Percentiles rank a stretch among this genome's conserved stretches.
Conservation (phyloP, 1,140 invertebrate species). For the Ylistrum balloti region DNA sequence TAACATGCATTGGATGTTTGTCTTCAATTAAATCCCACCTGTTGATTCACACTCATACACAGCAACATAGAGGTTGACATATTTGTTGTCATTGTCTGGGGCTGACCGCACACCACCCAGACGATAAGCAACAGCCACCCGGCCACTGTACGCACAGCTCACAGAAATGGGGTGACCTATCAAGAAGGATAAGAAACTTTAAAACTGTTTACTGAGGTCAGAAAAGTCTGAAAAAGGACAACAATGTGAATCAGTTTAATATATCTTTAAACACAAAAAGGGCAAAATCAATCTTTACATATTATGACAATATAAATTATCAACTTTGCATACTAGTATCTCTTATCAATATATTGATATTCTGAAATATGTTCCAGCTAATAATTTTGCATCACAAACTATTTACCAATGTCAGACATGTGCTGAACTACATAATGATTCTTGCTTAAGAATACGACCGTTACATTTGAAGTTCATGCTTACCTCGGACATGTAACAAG, state of each 20-base stretch:
- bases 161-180: slow-evolving; percentile 90
- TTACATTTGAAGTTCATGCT: background rate
- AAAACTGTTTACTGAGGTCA: background rate
- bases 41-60: slow-evolving; percentile 99
- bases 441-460: too few species aligned
- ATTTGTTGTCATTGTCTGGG: slow-evolving; percentile 88
- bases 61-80: slow-evolving; percentile 96
- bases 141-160: slow-evolving; percentile 97
- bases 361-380: too few species aligned
- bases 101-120: slow-evolving; percentile 68
- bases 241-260: too few species aligned
- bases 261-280: too few species aligned
- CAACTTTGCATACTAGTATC: too few species aligned
- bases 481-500: slow-evolving; percentile 92
- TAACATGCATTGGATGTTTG: too few species aligned
- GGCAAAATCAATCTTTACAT: too few species aligned
- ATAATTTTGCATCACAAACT: too few species aligned
- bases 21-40: slow-evolving; percentile 82
- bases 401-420: too few species aligned
- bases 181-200: slow-evolving; percentile 45
- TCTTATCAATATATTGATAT: too few species aligned
- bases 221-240: background rate
- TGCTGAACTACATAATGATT: too few species aligned
- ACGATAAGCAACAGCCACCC: slow-evolving; percentile 97
- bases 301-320: too few species aligned